Evolutionary conservation across 2,888 invertebrate genomes (phyloP), one percentile per base, ranked within the genome.

Genomic region (Pseudanteris insignis): DNA sequence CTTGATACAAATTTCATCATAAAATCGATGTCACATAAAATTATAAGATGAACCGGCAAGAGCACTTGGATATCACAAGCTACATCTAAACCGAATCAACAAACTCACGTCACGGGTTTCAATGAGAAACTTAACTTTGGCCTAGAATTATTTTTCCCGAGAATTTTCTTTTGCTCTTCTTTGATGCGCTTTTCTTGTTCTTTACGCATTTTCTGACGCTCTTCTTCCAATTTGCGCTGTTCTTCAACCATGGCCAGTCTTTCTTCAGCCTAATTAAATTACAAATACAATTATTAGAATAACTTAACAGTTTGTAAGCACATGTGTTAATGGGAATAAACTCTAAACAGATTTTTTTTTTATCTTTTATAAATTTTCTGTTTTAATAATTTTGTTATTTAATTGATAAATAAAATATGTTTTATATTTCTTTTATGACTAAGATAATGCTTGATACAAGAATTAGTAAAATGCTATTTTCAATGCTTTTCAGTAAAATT

Each of bases 71-170:
- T 74, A 76, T 76, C 73, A 74, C 75, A 76, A 69, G 67, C 71
- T 61, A 63, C 68, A 69, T 66, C 66, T 68, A 71, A 66, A 67
- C 70, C 71, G 67, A 67, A 68, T 67, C 65, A 53, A 69, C 65
- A 81, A 74, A 82, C 83, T 87, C 86, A 88, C 83, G 86, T 89
- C 72, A 88, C 83, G 68, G 91, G 90, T 81, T 92, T 93, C 68
- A 94, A 83, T 41, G 91, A 88, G 83, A 97, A 97, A 44, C 96
- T 96, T 68, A 97, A 84, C 83, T 94, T 94, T 62, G 96, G 96
- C 81, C 96, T 86, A 58, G 96, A 95, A 84, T 96, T 96, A 81
- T 94, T 94, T 86, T 96, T 96, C 70, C 96, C 96, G 73, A 96
- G 85, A 73, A 97, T 96, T 82, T 94, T 92, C 84, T 94, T 96